Evolutionary conservation across 2,888 invertebrate genomes (phyloP).

Genomic region (Heliconius hortense): DNA sequence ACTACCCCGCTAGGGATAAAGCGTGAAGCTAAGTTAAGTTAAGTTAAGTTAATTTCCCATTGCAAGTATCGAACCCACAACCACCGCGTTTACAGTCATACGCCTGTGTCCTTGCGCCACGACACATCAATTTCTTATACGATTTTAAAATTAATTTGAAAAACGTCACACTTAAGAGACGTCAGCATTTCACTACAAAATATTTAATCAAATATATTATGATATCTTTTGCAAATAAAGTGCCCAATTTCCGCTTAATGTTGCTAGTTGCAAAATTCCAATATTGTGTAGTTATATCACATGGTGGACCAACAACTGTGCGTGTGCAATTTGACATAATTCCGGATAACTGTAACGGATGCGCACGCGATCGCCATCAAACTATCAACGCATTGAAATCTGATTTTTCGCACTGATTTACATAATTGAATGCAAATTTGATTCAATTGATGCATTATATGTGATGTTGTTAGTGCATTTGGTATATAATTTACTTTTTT

Average conservation of each 20-base stretch:
- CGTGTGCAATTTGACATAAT: slow-evolving; percentile 18
- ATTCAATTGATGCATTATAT: slow-evolving; percentile 13
- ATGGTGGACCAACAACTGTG: neutral
- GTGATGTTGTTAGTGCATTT: neutral
- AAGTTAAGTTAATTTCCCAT: no score
- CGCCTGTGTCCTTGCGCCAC: no score
- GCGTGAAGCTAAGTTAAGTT: no score
- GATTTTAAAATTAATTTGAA: no score
- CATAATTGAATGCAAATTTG: slow-evolving; percentile 25
- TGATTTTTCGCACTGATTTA: slow-evolving; percentile 11
- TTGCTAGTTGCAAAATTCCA: neutral
- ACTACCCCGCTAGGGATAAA: no score
- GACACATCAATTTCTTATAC: no score
- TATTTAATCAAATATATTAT: neutral
- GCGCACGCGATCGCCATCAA: slow-evolving; percentile 25
- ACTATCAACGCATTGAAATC: slow-evolving; percentile 8
- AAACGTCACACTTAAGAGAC: no score
- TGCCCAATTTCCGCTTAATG: neutral
- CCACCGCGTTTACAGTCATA: no score
- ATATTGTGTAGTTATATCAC: neutral
- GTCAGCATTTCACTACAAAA: neutral
- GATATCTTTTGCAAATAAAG: no score
- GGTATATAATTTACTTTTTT: neutral
- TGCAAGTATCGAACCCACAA: no score
- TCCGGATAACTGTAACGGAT: slow-evolving; percentile 26